A percentile compares a stretch with the other conserved stretches of the same genome.
phyloP scores from a whole-genome alignment of 2,797 vertebrate species.

The Myripristis murdjan region DNA sequence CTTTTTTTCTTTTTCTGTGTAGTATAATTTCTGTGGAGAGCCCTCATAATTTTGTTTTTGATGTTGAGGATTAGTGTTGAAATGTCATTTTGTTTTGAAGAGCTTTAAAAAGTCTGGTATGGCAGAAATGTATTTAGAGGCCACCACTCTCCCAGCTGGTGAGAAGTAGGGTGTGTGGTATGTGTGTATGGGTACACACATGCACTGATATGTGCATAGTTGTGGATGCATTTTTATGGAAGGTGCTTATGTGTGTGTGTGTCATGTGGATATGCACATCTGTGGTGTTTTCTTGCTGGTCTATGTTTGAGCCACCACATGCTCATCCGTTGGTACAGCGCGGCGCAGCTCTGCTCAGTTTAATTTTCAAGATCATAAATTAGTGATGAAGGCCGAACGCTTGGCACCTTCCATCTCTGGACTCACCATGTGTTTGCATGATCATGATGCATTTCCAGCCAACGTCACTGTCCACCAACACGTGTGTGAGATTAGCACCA shows the following conservation, averaged over 20 bases:
- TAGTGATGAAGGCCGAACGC: conserved; percentile 3
- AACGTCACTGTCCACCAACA: not conserved
- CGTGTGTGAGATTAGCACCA: conserved; percentile 5
- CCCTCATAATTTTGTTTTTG: conserved; percentile 3
- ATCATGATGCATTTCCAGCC: not conserved
- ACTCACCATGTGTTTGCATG: not conserved
- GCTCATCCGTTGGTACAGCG: not conserved
- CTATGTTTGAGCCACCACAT: conserved; percentile 27
- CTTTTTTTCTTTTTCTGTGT: too few relatives aligned
- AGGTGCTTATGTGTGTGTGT: conserved; percentile 6
- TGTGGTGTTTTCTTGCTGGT: conserved; percentile 8
- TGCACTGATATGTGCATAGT: too few relatives aligned
- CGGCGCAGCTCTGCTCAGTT: conserved; percentile 1
- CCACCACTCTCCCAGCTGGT: conserved; percentile 15
- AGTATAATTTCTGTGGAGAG: too few relatives aligned
- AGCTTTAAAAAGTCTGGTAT: conserved; percentile 61
- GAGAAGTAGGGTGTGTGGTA: conserved; percentile 5
- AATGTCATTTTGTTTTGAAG: conserved; percentile 50
- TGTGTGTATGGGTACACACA: conserved; percentile 12
- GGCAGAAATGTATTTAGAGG: conserved; percentile 54
- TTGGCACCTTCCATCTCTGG: conserved; percentile 29
- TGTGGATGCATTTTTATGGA: too few relatives aligned
- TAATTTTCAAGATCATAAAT: conserved; percentile 27
- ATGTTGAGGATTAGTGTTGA: conserved; percentile 33
- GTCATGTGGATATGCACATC: conserved; percentile 3